Conservation (phyloP, 2,888 invertebrate species). For the Allolobophora icterica region DNA sequence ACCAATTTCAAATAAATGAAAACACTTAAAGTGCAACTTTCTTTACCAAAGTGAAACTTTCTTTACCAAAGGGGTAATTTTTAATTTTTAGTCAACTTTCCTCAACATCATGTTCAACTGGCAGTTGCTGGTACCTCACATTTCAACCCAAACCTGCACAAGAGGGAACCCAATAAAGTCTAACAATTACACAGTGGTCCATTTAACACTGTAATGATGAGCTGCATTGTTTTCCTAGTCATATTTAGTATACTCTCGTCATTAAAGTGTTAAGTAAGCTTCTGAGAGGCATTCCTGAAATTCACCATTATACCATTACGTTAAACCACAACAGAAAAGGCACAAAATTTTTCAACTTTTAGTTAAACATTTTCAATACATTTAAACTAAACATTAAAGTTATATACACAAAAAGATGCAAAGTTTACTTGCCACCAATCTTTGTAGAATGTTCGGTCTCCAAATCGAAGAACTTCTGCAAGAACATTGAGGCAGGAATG, state of each 20-base stretch:
- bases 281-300: not conserved
- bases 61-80: no score
- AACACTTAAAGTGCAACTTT: not conserved
- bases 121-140: no score
- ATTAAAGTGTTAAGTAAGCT: no score
- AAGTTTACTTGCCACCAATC: constrained; percentile 83
- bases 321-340: not conserved
- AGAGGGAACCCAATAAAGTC: no score
- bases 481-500: constrained; percentile 92
- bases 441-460: constrained; percentile 93
- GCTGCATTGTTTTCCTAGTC: no score
- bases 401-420: not conserved
- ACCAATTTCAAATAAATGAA: not conserved
- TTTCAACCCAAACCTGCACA: no score
- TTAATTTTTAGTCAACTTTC: no score
- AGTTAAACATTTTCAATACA: no score
- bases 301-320: not conserved
- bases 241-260: no score
- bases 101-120: no score
- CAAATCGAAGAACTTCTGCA: constrained; percentile 91
- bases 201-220: not conserved
- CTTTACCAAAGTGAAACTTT: no score
- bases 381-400: not conserved
- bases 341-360: no score
- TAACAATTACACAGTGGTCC: not conserved